These are phyloP conservation scores for Tokudaia muenninki DNA, from an alignment of 2,797 vertebrate species.

Conservation along the genomic window DNA sequence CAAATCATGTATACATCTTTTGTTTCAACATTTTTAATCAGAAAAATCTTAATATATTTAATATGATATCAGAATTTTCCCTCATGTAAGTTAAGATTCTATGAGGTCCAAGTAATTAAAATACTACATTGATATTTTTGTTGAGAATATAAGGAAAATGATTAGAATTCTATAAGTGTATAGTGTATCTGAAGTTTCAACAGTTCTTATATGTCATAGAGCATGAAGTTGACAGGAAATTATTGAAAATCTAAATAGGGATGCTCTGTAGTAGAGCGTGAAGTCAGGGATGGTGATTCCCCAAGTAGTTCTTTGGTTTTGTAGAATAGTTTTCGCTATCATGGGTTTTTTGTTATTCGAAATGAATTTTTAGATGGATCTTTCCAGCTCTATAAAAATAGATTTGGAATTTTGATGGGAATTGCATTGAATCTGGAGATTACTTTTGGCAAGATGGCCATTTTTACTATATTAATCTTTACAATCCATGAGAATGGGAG, in stretches of 20 bases:
- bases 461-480: too few species aligned
- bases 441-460: too few species aligned
- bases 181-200: neutral
- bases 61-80: slow-evolving; percentile 17
- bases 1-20: neutral
- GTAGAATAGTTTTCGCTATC: too few species aligned
- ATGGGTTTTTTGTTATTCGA: too few species aligned
- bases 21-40: slow-evolving; percentile 32
- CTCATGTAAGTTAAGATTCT: neutral
- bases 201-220: neutral
- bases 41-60: slow-evolving; percentile 20
- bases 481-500: too few species aligned
- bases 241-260: neutral
- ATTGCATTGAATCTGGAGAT: too few species aligned
- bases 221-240: neutral
- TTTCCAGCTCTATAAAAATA: too few species aligned
- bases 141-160: neutral
- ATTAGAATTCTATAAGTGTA: neutral
- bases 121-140: neutral
- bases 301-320: too few species aligned
- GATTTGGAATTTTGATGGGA: too few species aligned
- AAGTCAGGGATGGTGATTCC: too few species aligned
- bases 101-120: neutral
- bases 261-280: too few species aligned
- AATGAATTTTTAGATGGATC: too few species aligned